Conservation (phyloP, 1,140 invertebrate genomes). For the Anthonomus grandis region DNA sequence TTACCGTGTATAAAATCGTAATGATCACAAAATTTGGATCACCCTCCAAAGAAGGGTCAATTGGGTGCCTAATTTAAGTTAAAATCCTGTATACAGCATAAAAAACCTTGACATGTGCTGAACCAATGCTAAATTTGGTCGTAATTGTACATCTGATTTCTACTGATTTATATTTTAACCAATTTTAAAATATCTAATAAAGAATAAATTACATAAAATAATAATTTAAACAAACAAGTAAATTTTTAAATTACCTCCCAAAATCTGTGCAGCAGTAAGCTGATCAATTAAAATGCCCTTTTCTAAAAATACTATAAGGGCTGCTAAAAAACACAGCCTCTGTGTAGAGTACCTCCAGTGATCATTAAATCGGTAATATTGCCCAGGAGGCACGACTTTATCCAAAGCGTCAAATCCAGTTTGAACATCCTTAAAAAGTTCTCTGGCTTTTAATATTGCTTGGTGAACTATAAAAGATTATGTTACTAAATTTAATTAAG, state of each 20-base stretch:
- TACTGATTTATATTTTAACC: too few relatives aligned
- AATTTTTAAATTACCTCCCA: slow-evolving; percentile 66
- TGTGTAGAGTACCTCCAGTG: slow-evolving; percentile 84
- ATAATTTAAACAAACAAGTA: neutral
- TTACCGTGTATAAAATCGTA: too few relatives aligned
- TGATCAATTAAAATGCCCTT: slow-evolving; percentile 68
- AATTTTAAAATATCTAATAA: neutral
- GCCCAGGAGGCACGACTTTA: slow-evolving; percentile 58
- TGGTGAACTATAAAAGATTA: slow-evolving; percentile 51
- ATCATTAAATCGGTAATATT: slow-evolving; percentile 82
- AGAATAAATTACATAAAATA: neutral
- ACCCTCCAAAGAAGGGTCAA: too few relatives aligned
- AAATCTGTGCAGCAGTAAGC: slow-evolving; percentile 71
- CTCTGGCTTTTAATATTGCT: slow-evolving; percentile 57
- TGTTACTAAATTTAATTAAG: neutral
- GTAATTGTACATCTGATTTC: too few relatives aligned
- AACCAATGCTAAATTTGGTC: too few relatives aligned
- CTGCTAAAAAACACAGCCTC: slow-evolving; percentile 70
- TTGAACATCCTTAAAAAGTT: slow-evolving; percentile 57
- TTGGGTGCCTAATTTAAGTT: too few relatives aligned
- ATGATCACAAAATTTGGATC: too few relatives aligned
- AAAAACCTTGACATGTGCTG: too few relatives aligned
- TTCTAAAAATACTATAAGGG: slow-evolving; percentile 78
- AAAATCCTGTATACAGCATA: too few relatives aligned
- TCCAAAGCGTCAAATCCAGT: slow-evolving; percentile 58